Conservation (phyloP, 2,113 vertebrate species). For the Ophiodon elongatus region DNA sequence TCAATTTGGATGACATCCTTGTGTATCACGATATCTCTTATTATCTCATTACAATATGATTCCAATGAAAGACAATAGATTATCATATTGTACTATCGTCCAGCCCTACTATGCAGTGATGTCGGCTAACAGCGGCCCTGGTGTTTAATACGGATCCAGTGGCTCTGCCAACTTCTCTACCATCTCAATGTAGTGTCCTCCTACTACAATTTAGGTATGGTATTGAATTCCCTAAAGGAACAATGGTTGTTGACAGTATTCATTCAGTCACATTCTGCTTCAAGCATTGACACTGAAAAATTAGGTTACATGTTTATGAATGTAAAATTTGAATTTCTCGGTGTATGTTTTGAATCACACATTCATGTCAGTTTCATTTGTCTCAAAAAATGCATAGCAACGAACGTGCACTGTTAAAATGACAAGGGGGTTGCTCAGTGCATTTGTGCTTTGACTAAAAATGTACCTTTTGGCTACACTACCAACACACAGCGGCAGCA, state of each 20-base stretch:
- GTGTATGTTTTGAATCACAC: neutral
- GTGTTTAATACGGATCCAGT: neutral
- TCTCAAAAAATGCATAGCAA: neutral
- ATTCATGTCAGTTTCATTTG: neutral
- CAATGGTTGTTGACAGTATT: neutral
- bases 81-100: too few relatives aligned
- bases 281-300: neutral
- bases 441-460: slow-evolving; percentile 17
- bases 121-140: neutral
- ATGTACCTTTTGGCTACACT: neutral
- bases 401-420: neutral
- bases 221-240: neutral
- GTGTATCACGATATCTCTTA: neutral
- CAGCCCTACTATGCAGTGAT: neutral
- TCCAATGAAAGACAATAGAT: neutral
- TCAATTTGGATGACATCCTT: neutral
- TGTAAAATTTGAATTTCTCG: neutral
- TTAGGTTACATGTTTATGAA: slow-evolving; percentile 1
- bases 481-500: neutral
- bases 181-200: neutral
- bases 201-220: neutral
- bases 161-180: neutral
- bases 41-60: neutral
- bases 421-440: neutral
- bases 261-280: neutral